phyloP scores from a whole-genome alignment of 1,140 invertebrate species.

The Drosophila sechellia region DNA sequence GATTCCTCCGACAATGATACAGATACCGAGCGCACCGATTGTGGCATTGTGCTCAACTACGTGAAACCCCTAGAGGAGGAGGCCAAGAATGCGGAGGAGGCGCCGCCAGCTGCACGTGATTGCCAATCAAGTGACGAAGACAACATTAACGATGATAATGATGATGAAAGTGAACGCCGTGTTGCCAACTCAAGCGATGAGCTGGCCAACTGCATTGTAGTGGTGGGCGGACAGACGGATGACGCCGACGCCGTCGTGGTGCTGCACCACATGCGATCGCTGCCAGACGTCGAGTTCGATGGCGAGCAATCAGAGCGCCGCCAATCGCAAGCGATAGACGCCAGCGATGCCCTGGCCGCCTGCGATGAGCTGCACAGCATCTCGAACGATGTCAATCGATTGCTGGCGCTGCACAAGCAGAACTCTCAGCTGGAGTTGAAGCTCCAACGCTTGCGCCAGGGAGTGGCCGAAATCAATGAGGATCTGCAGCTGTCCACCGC shows the following conservation, averaged over 20 bases:
- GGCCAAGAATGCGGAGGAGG: conserved; percentile 7
- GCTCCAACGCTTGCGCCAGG: conserved; percentile 73
- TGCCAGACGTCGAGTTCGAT: conserved; percentile 44
- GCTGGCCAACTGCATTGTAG: conserved; percentile 82
- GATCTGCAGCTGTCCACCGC: conserved; percentile 59
- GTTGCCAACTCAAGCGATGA: conserved; percentile 80
- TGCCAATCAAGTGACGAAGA: conserved; percentile 46
- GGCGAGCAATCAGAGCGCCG: conserved; percentile 66
- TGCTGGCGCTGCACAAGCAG: conserved; percentile 76
- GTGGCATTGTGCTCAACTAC: conserved; percentile 84
- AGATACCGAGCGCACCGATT: conserved; percentile 85
- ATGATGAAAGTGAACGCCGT: conserved; percentile 78
- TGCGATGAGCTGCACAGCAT: conserved; percentile 79
- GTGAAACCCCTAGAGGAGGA: conserved; percentile 74
- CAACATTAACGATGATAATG: conserved; percentile 16
- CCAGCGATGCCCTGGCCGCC: conserved; percentile 54
- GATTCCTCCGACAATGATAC: conserved; percentile 86
- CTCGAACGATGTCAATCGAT: conserved; percentile 80
- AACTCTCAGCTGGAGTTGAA: conserved; percentile 79
- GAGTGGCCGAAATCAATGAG: conserved; percentile 82
- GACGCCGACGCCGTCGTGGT: conserved; percentile 66
- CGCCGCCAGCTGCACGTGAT: conserved; percentile 40
- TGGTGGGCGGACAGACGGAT: conserved; percentile 78
- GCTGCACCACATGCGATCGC: conserved; percentile 67
- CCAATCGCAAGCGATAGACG: conserved; percentile 12